Conservation (phyloP, 2,113 vertebrate species). For the Labrus mixtus region DNA sequence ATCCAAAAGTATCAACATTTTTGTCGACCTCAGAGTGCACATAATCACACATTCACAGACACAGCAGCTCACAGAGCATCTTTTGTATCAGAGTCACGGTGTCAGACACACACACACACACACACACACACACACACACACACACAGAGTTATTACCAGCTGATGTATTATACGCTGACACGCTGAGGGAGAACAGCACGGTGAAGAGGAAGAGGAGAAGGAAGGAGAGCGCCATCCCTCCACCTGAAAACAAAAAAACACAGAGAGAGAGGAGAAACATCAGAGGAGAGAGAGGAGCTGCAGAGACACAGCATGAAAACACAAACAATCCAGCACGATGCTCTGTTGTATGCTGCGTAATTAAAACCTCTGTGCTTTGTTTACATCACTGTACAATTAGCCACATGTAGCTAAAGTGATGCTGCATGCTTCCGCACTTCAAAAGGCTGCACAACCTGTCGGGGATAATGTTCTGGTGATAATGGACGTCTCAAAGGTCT, state of each 20-base stretch:
- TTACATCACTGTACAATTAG: background rate
- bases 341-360: background rate
- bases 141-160: constrained; percentile 57
- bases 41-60: too few relatives aligned
- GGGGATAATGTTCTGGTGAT: too few relatives aligned
- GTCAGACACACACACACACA: too few relatives aligned
- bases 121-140: background rate
- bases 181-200: constrained; percentile 25
- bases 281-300: background rate
- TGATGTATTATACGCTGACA: constrained; percentile 54
- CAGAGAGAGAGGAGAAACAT: background rate
- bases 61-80: too few relatives aligned
- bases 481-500: too few relatives aligned
- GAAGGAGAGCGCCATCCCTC: constrained; percentile 44
- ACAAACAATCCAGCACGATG: background rate
- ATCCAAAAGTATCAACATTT: too few relatives aligned
- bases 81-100: too few relatives aligned
- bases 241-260: constrained; percentile 42
- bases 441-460: too few relatives aligned
- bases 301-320: too few relatives aligned
- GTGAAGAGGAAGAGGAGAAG: constrained; percentile 32
- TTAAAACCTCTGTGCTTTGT: background rate
- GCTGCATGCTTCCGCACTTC: too few relatives aligned
- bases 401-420: too few relatives aligned
- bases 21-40: too few relatives aligned